Base-by-base conservation (phyloP, 2,113 vertebrate genomes). In the Burhinus bistriatus region DNA sequence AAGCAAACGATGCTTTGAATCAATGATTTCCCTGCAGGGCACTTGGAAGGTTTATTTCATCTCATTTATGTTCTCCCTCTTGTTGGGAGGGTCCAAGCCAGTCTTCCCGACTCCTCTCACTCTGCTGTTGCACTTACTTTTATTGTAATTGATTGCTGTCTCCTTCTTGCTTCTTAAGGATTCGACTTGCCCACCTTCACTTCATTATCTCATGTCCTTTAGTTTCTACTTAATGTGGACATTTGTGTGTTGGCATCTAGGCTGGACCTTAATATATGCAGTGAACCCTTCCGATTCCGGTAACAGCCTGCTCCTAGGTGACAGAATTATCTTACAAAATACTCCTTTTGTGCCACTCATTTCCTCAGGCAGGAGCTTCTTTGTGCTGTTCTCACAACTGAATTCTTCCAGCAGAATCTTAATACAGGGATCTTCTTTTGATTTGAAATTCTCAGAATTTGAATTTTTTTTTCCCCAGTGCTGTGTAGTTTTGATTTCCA, bases 351-450 rank as follows among this genome's bases (percentile, higher is more conserved):
- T 51, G 10, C 26, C 21, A 7, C 17, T 72, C 84, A 9, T 83
- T 96, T 94, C 54, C 65, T 84, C 47, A 47, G 30, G 65, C 87
- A 94, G 34, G 16, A 76, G 29, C 21, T 91, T 12, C 65, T 93
- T 83, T 87, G 45, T 91, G 84, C 89, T 80, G 30, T 62, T 84
- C 54, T 68, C 44, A 77, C 16, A 76, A 38, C 19, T 29, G 70
- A 76, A 25, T 90, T 85, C 62, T 93, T 79, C 49, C 27, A 91
- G 52, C 30, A 79, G 87, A 96, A 91, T 94, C 54, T 54, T 91
- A 83, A 85, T 65, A 69, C 44, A 54, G 17, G 30, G 27, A 93
- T 89, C 52, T 45, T 73, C 71, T 85, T 95, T 85, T 72, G 66
- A 77, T 81, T 69, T 70, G 29, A 93, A 84, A 80, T 80, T 73